phyloP scores from a whole-genome alignment of 2,113 vertebrate species.

The Catagonus wagneri region DNA sequence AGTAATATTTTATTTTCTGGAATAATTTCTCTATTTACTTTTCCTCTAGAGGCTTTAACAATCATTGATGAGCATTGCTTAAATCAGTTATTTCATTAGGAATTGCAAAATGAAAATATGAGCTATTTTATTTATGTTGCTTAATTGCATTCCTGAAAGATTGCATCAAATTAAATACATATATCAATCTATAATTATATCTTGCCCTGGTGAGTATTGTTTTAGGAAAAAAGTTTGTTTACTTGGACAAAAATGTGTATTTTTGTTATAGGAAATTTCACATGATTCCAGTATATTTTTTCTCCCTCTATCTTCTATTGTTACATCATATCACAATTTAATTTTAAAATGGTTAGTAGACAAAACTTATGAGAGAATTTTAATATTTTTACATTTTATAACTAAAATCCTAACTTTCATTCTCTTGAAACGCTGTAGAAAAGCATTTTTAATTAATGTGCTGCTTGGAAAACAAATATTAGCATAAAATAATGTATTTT shows the following conservation, averaged over 20 bases:
- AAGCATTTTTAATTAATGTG: background rate
- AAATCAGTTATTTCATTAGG: slow-evolving; percentile 18
- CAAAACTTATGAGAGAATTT: background rate
- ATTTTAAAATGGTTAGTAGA: background rate
- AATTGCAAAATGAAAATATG: background rate
- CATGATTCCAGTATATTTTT: background rate
- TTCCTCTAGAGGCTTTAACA: background rate
- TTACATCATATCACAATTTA: background rate
- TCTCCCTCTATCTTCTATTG: background rate
- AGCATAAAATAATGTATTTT: background rate
- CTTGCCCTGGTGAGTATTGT: background rate
- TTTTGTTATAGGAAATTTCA: background rate
- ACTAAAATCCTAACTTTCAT: background rate
- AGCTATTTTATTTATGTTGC: background rate
- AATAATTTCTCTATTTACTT: background rate
- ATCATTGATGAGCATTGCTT: background rate
- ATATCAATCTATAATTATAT: background rate
- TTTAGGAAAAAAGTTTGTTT: background rate
- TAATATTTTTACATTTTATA: background rate
- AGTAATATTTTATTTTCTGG: background rate
- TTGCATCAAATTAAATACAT: slow-evolving; percentile 40
- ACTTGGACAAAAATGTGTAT: background rate
- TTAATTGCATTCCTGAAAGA: slow-evolving; percentile 33
- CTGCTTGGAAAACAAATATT: background rate
- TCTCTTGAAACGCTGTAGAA: background rate